Percentiles rank a stretch among this genome's conserved stretches.
phyloP scores from a whole-genome alignment of 2,113 vertebrate genomes.

The Phalacrocorax pelagicus region DNA sequence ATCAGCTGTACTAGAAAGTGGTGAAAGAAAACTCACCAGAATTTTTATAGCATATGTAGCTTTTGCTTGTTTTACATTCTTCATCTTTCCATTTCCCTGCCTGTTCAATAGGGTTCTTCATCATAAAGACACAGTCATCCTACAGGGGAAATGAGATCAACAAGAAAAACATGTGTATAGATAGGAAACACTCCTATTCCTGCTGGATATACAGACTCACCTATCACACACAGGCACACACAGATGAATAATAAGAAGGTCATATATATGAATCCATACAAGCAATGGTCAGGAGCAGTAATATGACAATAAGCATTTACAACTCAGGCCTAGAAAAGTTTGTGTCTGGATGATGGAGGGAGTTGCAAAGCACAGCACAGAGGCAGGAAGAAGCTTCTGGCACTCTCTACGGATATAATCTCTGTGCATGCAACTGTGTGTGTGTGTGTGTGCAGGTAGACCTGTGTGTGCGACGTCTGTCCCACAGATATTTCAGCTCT shows the following conservation, averaged over 20 bases:
- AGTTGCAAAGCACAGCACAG: not conserved
- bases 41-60: constrained; percentile 85
- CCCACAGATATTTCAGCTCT: not conserved
- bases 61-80: constrained; percentile 70
- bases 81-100: constrained; percentile 84
- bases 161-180: not conserved
- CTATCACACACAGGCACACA: fast-evolving
- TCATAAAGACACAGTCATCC: constrained; percentile 81
- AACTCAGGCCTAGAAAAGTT: not conserved
- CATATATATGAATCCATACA: not conserved
- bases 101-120: constrained; percentile 32
- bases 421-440: not conserved
- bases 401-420: fast-evolving
- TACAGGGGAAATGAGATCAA: not conserved
- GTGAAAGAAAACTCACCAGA: constrained; percentile 70
- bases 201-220: not conserved
- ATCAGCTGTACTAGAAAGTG: not conserved
- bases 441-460: too few relatives aligned
- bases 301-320: not conserved
- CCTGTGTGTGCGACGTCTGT: fast-evolving
- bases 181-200: not conserved
- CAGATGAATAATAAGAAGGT: not conserved
- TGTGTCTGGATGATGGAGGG: not conserved
- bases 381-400: not conserved
- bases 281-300: not conserved